phyloP scores from a whole-genome alignment of 2,797 vertebrate genomes.

The Odontamblyopus rebecca region DNA sequence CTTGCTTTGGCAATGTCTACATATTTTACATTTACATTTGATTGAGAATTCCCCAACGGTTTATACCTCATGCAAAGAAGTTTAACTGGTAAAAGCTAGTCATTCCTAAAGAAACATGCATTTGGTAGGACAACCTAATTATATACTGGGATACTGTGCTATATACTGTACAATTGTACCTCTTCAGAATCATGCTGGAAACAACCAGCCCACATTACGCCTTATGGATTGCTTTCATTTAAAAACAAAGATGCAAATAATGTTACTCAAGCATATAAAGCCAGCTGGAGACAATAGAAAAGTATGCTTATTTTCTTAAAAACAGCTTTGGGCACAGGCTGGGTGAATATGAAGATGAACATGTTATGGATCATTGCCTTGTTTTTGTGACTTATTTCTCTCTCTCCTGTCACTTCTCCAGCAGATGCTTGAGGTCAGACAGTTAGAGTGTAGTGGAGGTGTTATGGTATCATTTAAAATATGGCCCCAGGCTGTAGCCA shows the following conservation, averaged over 20 bases:
- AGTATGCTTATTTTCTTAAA: slow-evolving; percentile 53
- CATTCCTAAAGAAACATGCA: not conserved
- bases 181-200: slow-evolving; percentile 10
- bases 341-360: slow-evolving; percentile 37
- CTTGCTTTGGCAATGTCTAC: not conserved
- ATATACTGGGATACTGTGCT: not conserved
- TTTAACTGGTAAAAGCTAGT: not conserved
- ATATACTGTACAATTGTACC: not conserved
- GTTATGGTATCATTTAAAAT: slow-evolving; percentile 28
- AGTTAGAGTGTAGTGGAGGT: slow-evolving; percentile 13
- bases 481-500: not conserved
- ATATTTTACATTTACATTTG: not conserved
- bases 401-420: slow-evolving; percentile 40
- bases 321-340: slow-evolving; percentile 37
- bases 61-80: not conserved
- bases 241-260: slow-evolving; percentile 60
- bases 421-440: slow-evolving; percentile 26
- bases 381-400: slow-evolving; percentile 26
- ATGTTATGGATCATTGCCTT: slow-evolving; percentile 36
- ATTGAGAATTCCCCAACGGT: not conserved
- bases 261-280: slow-evolving; percentile 62
- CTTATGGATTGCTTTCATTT: slow-evolving; percentile 59
- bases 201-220: slow-evolving; percentile 26
- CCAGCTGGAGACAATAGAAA: slow-evolving; percentile 61
- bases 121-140: not conserved